A percentile compares a stretch with the other conserved stretches of the same genome.
These are phyloP conservation scores for Onchidella celtica DNA, from an alignment of 2,888 invertebrate species.

Conservation along the genomic window DNA sequence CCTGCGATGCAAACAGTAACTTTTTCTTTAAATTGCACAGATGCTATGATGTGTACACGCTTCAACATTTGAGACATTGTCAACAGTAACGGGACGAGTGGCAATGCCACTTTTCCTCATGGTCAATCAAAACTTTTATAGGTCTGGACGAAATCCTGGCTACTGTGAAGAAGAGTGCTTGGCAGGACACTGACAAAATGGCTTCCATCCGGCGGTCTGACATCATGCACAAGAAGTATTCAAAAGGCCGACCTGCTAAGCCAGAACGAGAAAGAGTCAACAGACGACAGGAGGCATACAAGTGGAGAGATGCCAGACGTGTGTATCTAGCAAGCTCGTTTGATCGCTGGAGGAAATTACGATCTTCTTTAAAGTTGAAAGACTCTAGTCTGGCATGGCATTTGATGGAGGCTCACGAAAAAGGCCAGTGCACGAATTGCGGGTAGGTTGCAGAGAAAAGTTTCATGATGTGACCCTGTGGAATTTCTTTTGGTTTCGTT, in stretches of 20 bases:
- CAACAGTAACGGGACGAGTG: too few species aligned
- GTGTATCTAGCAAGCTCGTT: conserved; percentile 57
- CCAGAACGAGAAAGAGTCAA: conserved; percentile 53
- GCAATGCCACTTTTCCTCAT: too few species aligned
- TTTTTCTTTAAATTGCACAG: too few species aligned
- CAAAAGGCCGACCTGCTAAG: conserved; percentile 53
- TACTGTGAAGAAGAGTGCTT: conserved; percentile 30
- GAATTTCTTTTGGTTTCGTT: not conserved
- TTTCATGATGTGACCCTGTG: not conserved
- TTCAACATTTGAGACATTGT: too few species aligned
- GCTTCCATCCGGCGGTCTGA: conserved; percentile 56
- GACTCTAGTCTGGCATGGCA: conserved; percentile 61
- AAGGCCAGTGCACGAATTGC: conserved; percentile 54
- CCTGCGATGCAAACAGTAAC: too few species aligned
- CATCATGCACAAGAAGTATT: conserved; percentile 52
- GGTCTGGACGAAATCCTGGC: conserved; percentile 39
- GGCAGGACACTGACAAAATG: conserved; percentile 55
- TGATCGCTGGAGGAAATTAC: conserved; percentile 58
- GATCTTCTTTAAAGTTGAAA: conserved; percentile 55
- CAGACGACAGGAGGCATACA: conserved; percentile 55
- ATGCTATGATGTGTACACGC: too few species aligned
- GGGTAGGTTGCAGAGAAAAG: conserved; percentile 50
- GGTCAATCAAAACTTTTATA: too few species aligned
- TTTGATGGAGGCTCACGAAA: conserved; percentile 62
- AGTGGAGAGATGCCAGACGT: conserved; percentile 56